A percentile compares a stretch with the other conserved stretches of the same genome.
Conservation (phyloP, 2,113 vertebrate genomes). For the Chlamydotis undulata region DNA sequence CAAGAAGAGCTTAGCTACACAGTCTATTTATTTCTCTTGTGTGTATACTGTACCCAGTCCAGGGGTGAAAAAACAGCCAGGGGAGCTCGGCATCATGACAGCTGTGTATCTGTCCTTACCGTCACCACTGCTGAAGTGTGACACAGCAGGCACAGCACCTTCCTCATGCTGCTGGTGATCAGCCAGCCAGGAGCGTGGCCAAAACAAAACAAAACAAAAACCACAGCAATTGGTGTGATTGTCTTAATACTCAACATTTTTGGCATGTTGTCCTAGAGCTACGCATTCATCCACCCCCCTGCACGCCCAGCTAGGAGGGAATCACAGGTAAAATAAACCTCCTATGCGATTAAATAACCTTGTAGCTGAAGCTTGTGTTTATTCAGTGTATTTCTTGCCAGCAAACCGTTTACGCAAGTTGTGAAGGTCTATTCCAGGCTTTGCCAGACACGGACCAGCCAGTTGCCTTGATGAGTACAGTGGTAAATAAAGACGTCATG, state of each 20-base stretch:
- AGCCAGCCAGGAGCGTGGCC: not conserved
- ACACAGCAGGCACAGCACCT: not conserved
- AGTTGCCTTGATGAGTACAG: not conserved
- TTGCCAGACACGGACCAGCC: not conserved
- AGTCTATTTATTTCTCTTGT: rapidly evolving
- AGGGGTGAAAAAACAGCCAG: not conserved
- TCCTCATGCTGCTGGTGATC: not conserved
- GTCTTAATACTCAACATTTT: not conserved
- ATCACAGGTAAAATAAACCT: not conserved
- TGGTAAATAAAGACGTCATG: not conserved
- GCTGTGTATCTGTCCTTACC: not conserved
- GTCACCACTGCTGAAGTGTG: rapidly evolving
- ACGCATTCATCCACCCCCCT: not conserved
- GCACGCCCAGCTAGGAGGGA: not conserved
- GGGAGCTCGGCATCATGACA: rapidly evolving
- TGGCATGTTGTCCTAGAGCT: not conserved
- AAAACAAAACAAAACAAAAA: not conserved
- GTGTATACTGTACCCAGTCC: not conserved
- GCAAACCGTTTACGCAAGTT: not conserved
- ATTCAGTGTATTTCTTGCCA: not conserved
- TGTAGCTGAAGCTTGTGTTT: not conserved
- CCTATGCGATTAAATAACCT: not conserved
- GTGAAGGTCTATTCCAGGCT: not conserved
- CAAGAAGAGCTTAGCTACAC: not conserved
- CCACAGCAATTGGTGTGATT: not conserved